phyloP scores from a whole-genome alignment of 2,888 invertebrate genomes.

The Philereme transversata region DNA sequence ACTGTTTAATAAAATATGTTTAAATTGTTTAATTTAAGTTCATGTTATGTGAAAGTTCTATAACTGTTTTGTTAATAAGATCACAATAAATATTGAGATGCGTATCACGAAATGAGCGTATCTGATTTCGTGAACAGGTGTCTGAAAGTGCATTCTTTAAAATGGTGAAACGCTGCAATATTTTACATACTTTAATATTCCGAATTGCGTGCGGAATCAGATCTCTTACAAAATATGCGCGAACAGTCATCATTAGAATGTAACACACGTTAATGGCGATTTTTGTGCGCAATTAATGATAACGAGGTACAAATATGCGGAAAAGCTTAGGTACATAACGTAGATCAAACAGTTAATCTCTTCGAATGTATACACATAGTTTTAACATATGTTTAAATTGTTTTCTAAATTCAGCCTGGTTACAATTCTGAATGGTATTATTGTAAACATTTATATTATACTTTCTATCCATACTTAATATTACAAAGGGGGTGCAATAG shows the following conservation, averaged over 20 bases:
- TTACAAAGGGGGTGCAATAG: no score
- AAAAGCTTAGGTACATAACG: constrained; percentile 37
- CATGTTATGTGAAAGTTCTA: no score
- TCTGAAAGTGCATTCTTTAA: constrained; percentile 17
- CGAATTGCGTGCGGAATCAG: constrained; percentile 16
- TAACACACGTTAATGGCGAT: constrained; percentile 32
- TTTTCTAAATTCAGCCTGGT: no score
- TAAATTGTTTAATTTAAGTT: no score
- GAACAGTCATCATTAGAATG: constrained; percentile 17
- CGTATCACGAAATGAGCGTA: not conserved
- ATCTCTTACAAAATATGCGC: constrained; percentile 21
- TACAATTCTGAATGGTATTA: no score
- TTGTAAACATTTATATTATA: no score
- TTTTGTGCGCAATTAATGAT: constrained; percentile 45
- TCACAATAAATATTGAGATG: no score
- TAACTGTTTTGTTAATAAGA: no score
- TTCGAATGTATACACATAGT: constrained; percentile 17
- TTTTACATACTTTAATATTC: constrained; percentile 4
- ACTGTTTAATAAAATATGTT: no score
- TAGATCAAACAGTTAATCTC: constrained; percentile 37
- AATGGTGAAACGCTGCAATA: constrained; percentile 15
- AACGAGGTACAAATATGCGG: constrained; percentile 49
- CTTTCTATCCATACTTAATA: no score
- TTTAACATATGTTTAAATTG: no score
- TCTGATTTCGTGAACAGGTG: not conserved